Conservation (phyloP, 2,113 vertebrate species). For the Plecturocebus donacophilus region DNA sequence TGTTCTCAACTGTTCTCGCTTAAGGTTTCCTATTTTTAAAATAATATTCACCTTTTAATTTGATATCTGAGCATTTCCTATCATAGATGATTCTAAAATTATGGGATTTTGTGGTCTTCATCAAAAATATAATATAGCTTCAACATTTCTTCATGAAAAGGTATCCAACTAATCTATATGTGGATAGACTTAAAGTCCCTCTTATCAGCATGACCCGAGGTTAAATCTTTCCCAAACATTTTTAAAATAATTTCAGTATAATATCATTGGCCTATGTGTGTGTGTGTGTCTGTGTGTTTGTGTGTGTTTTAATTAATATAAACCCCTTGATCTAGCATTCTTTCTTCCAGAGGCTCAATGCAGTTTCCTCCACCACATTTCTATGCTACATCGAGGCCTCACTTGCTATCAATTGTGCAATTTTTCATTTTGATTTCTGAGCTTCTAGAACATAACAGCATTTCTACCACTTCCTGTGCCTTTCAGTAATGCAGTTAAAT, state of each 20-base stretch:
- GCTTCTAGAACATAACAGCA: background rate
- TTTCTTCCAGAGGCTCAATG: background rate
- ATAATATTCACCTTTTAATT: constrained; percentile 27
- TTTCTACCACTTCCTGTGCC: background rate
- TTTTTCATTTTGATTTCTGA: background rate
- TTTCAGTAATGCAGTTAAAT: background rate
- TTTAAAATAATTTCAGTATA: background rate
- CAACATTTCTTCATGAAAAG: constrained; percentile 49
- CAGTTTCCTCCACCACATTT: background rate
- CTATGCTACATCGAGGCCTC: background rate
- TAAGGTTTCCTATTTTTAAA: background rate
- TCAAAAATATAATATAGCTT: constrained; percentile 19
- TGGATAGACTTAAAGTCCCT: background rate
- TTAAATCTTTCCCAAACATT: background rate
- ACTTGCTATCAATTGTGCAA: background rate
- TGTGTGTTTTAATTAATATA: background rate
- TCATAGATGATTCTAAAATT: background rate
- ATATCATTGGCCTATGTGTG: background rate
- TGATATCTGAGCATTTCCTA: background rate
- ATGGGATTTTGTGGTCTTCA: background rate
- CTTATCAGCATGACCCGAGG: background rate
- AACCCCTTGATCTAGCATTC: background rate
- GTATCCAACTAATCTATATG: background rate
- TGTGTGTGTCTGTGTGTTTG: no score
- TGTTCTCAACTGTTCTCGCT: background rate